A percentile compares a stretch with the other conserved stretches of the same genome.
Evolutionary conservation across 2,797 vertebrate species (phyloP).

Genomic region (Sebastolobus alascanus): DNA sequence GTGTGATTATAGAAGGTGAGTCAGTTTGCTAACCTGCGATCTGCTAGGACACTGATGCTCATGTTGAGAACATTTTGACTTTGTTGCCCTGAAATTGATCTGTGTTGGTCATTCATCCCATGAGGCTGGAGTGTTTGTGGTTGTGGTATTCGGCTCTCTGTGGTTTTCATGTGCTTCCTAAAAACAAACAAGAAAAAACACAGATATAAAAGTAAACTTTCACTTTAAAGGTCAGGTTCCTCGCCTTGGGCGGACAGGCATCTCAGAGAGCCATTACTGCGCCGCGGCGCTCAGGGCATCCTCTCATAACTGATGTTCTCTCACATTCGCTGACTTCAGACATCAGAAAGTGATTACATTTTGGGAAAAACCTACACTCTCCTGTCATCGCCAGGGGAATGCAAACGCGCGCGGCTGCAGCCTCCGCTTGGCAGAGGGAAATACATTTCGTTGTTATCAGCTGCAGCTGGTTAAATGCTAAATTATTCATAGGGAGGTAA

Average conservation of each 20-base stretch:
- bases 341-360: constrained; percentile 65
- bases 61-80: not conserved
- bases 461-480: constrained; percentile 71
- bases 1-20: not conserved
- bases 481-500: constrained; percentile 80
- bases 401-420: constrained; percentile 37
- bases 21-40: not conserved
- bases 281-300: constrained; percentile 4
- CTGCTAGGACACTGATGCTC: not conserved
- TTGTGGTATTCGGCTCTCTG: constrained; percentile 16
- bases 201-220: constrained; percentile 9
- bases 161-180: constrained; percentile 1
- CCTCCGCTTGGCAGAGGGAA: constrained; percentile 55
- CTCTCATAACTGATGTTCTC: constrained; percentile 48
- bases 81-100: constrained; percentile 5
- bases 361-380: constrained; percentile 29
- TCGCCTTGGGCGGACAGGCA: constrained; percentile 15
- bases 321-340: constrained; percentile 42
- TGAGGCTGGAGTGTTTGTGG: not conserved
- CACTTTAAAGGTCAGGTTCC: constrained; percentile 50
- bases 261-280: constrained; percentile 41
- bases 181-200: constrained; percentile 22
- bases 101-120: not conserved
- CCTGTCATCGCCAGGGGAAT: constrained; percentile 43
- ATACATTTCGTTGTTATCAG: constrained; percentile 71